Evolutionary conservation across 2,797 vertebrate genomes (phyloP).

Genomic region (Lophius americanus): DNA sequence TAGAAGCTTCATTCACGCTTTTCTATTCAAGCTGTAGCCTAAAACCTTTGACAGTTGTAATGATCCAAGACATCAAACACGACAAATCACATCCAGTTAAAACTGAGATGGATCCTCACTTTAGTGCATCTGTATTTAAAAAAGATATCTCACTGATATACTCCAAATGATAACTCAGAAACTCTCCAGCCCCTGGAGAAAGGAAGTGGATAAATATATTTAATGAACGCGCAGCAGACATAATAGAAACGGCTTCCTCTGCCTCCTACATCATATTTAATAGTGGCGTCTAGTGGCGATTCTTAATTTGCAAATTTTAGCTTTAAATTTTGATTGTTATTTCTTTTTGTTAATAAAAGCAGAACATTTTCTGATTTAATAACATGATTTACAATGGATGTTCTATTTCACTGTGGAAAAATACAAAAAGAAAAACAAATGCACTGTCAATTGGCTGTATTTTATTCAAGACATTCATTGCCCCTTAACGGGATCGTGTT

Average conservation of each 20-base stretch:
- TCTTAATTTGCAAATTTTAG: conserved; percentile 41
- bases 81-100: conserved; percentile 14
- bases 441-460: conserved; percentile 17
- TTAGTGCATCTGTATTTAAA: conserved; percentile 20
- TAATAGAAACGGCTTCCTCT: conserved; percentile 40
- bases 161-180: conserved; percentile 10
- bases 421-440: conserved; percentile 15
- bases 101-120: conserved; percentile 7
- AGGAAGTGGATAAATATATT: background rate
- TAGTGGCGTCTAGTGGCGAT: conserved; percentile 1
- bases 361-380: conserved; percentile 17
- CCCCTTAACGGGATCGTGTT: conserved; percentile 30
- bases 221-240: conserved; percentile 19
- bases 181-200: background rate
- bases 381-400: conserved; percentile 25
- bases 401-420: conserved; percentile 55
- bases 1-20: conserved; percentile 30
- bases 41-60: background rate
- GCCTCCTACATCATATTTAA: conserved; percentile 52
- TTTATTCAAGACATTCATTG: conserved; percentile 40
- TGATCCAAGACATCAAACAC: conserved; percentile 6
- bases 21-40: conserved; percentile 45
- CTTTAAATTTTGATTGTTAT: conserved; percentile 33
- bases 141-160: conserved; percentile 23
- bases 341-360: conserved; percentile 11